These are phyloP conservation scores for Cotesia typhae DNA, from an alignment of 1,140 invertebrate species.

Conservation along the genomic window DNA sequence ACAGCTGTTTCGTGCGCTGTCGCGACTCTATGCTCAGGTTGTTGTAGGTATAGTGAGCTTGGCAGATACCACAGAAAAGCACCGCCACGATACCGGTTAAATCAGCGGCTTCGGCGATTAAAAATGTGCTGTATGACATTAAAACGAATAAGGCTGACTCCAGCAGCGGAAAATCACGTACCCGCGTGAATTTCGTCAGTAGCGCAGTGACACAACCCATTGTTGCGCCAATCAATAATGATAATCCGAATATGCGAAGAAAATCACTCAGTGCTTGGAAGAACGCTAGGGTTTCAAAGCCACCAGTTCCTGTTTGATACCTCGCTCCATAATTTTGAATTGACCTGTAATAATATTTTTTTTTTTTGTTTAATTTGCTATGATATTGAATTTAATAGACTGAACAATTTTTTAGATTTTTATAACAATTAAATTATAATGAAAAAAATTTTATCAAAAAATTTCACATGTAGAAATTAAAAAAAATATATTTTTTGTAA, in stretches of 20 bases:
- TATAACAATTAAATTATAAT: no score
- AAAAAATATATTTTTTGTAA: background rate
- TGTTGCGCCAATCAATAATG: conserved; percentile 87
- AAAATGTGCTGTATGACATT: conserved; percentile 97
- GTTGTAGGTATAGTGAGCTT: conserved; percentile 99
- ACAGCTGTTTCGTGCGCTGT: conserved; percentile 91
- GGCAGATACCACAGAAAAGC: conserved; percentile 97
- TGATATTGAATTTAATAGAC: no score
- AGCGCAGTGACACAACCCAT: conserved; percentile 94
- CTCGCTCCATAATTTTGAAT: conserved; percentile 90
- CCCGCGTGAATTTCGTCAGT: conserved; percentile 95
- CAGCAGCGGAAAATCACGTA: conserved; percentile 93
- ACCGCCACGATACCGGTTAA: conserved; percentile 96
- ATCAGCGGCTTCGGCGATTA: conserved; percentile 94
- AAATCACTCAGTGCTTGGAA: conserved; percentile 90
- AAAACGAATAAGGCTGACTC: conserved; percentile 96
- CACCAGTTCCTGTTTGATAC: conserved; percentile 77
- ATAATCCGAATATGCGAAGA: conserved; percentile 89
- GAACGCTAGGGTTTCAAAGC: conserved; percentile 88
- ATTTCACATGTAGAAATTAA: conserved; percentile 21
- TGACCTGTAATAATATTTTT: conserved; percentile 72
- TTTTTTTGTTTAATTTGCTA: conserved; percentile 7
- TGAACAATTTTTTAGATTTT: conserved; percentile 1
- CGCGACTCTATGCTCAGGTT: conserved; percentile 92
- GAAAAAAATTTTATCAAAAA: background rate